Percentiles rank a stretch among this genome's conserved stretches.
phyloP scores from a whole-genome alignment of 2,888 invertebrate genomes.

The Andrena minutula region DNA sequence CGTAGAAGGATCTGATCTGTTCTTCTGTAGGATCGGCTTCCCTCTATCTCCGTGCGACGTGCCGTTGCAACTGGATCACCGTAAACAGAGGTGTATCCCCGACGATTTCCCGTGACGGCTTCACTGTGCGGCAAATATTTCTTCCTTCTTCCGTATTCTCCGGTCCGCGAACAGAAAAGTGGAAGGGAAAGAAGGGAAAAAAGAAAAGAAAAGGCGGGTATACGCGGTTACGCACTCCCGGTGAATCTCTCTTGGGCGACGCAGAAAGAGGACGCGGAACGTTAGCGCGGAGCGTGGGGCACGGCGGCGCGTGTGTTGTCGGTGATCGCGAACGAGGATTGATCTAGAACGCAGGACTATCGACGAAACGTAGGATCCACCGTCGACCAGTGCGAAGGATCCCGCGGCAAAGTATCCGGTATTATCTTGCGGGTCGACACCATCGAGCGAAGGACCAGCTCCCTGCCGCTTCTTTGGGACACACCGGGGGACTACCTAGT shows the following conservation, averaged over 20 bases:
- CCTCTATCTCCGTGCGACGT: conserved; percentile 27
- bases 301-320: conserved; percentile 28
- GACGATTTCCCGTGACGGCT: conserved; percentile 25
- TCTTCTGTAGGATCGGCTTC: neutral
- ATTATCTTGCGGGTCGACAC: conserved; percentile 72
- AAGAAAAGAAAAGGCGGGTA: neutral
- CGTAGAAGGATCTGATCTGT: conserved; percentile 18
- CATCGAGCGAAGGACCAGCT: conserved; percentile 74
- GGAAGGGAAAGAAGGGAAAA: neutral
- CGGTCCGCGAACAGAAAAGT: neutral
- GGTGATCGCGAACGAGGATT: conserved; percentile 25
- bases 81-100: conserved; percentile 12
- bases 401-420: conserved; percentile 69
- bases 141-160: conserved; percentile 30
- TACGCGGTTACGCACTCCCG: conserved; percentile 45
- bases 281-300: conserved; percentile 26
- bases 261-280: conserved; percentile 12
- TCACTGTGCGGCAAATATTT: conserved; percentile 20
- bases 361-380: conserved; percentile 35
- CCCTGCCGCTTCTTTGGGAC: conserved; percentile 76
- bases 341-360: conserved; percentile 41
- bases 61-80: conserved; percentile 32
- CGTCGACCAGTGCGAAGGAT: conserved; percentile 52
- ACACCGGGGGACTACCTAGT: conserved; percentile 85
- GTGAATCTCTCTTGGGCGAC: conserved; percentile 14